Conservation (phyloP, 2,888 invertebrate genomes). For the Odiellus spinosus region DNA sequence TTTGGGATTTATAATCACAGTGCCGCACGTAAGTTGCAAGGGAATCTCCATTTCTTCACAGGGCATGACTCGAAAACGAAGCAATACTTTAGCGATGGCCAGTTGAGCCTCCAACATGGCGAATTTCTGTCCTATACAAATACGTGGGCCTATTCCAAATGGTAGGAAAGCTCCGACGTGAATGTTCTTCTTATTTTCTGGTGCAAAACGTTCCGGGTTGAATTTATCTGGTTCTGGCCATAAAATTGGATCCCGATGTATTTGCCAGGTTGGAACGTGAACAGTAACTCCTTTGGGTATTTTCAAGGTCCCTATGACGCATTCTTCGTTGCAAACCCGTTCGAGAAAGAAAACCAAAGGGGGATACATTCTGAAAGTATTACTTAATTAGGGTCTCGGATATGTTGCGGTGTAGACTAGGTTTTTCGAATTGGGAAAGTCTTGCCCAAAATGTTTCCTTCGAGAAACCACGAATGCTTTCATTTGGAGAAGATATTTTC, state of each 20-base stretch:
- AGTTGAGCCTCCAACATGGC: conserved; percentile 18
- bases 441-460: too few species aligned
- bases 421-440: too few species aligned
- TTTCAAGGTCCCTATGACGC: conserved; percentile 10
- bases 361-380: conserved; percentile 14
- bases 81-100: conserved; percentile 12
- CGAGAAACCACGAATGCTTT: too few species aligned
- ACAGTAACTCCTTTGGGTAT: conserved; percentile 21
- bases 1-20: conserved; percentile 16
- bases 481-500: too few species aligned
- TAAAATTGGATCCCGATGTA: conserved; percentile 21
- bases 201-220: conserved; percentile 21
- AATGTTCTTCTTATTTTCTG: conserved; percentile 9
- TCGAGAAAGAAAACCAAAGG: conserved; percentile 17
- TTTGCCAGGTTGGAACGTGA: conserved; percentile 20
- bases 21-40: conserved; percentile 10
- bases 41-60: conserved; percentile 15
- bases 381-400: too few species aligned
- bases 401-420: too few species aligned
- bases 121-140: conserved; percentile 18
- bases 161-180: conserved; percentile 13
- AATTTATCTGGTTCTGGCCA: conserved; percentile 22
- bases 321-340: conserved; percentile 9
- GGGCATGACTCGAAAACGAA: conserved; percentile 10
- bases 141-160: conserved; percentile 18